A percentile compares a stretch with the other conserved stretches of the same genome.
Evolutionary conservation across 2,797 vertebrate species (phyloP).

Genomic region (Notoglanidium macrostoma): DNA sequence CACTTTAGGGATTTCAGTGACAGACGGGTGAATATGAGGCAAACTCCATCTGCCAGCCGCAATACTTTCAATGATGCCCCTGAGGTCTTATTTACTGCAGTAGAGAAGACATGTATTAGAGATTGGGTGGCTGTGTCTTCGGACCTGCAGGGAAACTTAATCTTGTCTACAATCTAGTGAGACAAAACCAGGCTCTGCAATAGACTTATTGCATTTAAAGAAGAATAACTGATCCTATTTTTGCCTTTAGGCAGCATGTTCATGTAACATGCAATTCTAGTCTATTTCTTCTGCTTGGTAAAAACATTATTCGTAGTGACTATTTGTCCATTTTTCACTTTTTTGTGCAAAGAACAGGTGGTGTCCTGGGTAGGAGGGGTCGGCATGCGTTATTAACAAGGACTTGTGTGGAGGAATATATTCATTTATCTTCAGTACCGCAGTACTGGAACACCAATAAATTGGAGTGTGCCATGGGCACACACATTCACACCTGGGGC

Average conservation of each 20-base stretch:
- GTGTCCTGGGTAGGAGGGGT: neutral
- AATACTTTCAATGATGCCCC: constrained; percentile 16
- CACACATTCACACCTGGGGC: neutral
- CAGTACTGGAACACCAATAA: neutral
- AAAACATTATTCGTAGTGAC: neutral
- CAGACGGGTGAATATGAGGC: constrained; percentile 13
- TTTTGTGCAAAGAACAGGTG: neutral
- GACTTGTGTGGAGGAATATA: neutral
- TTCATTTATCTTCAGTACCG: neutral
- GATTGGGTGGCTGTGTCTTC: neutral
- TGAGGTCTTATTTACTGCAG: constrained; percentile 25
- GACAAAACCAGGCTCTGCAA: constrained; percentile 14
- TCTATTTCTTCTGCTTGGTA: neutral
- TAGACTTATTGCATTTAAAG: neutral
- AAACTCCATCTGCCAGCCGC: constrained; percentile 5
- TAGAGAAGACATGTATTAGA: neutral
- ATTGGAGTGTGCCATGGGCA: neutral
- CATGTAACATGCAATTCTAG: neutral
- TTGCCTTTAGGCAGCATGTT: neutral
- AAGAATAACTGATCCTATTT: constrained; percentile 6
- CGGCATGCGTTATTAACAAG: neutral
- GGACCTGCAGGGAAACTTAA: constrained; percentile 12
- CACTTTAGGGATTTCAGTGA: constrained; percentile 18
- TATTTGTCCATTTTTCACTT: neutral
- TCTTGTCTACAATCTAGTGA: neutral